A percentile compares a stretch with the other conserved stretches of the same genome.
These are phyloP conservation scores for Caenorhabditis tropicalis DNA, from an alignment of 1,140 invertebrate genomes.

Conservation along the genomic window DNA sequence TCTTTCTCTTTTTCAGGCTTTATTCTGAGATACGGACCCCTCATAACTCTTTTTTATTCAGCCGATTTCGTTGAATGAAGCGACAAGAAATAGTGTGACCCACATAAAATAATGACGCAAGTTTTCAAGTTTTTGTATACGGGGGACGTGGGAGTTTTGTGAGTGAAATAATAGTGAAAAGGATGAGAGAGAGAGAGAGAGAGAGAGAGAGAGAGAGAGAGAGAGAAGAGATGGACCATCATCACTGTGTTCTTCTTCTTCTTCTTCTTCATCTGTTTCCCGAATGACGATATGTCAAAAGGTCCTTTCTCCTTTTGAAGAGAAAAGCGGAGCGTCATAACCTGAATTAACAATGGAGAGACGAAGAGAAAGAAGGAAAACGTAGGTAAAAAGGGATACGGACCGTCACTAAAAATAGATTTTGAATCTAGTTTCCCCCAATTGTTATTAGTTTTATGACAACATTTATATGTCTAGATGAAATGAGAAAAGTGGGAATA, in stretches of 20 bases:
- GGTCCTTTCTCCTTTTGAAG: neutral
- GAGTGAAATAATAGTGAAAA: no score
- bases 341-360: neutral
- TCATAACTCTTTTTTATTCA: neutral
- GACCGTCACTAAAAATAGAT: constrained; percentile 36
- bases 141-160: constrained; percentile 28
- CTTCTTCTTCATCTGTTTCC: neutral
- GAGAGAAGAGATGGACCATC: neutral
- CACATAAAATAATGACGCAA: constrained; percentile 22
- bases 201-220: no score
- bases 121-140: constrained; percentile 20
- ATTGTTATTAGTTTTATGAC: constrained; percentile 35
- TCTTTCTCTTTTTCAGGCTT: neutral
- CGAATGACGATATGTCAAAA: constrained; percentile 17
- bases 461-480: neutral
- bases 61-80: neutral
- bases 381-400: neutral
- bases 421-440: neutral
- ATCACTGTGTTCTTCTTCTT: neutral
- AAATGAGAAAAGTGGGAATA: neutral
- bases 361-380: neutral
- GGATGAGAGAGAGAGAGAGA: no score
- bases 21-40: no score
- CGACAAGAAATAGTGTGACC: neutral
- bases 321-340: neutral